These are phyloP conservation scores for Ostrea edulis DNA, from an alignment of 1,140 invertebrate species.

Conservation along the genomic window DNA sequence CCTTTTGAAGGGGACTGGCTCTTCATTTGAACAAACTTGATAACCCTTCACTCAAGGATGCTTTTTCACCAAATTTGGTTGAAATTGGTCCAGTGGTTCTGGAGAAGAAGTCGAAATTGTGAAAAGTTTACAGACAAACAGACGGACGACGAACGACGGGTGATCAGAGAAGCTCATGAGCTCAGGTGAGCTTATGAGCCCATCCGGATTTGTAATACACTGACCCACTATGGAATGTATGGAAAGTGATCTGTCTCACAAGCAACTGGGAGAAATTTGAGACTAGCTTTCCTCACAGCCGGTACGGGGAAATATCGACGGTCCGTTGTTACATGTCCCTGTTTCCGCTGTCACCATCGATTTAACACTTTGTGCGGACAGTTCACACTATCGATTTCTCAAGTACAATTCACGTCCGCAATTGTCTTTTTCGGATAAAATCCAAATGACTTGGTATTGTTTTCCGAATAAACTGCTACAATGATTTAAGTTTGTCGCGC, in stretches of 20 bases:
- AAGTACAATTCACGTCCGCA: background rate
- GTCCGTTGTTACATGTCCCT: background rate
- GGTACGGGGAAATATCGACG: background rate
- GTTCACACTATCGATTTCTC: conserved; percentile 13
- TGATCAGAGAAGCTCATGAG: too few relatives aligned
- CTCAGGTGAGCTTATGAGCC: too few relatives aligned
- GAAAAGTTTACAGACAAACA: too few relatives aligned
- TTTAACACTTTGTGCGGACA: background rate
- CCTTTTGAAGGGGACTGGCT: too few relatives aligned
- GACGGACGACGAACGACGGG: too few relatives aligned
- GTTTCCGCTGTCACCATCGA: background rate
- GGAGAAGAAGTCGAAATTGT: too few relatives aligned
- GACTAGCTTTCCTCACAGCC: background rate
- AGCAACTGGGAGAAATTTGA: background rate
- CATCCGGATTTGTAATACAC: too few relatives aligned
- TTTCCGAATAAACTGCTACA: background rate
- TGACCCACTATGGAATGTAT: too few relatives aligned
- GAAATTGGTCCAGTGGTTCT: too few relatives aligned
- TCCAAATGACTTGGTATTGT: conserved; percentile 23
- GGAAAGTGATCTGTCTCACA: background rate
- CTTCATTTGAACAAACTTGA: too few relatives aligned
- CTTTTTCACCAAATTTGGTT: too few relatives aligned
- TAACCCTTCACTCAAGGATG: too few relatives aligned
- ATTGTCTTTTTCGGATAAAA: conserved; percentile 13
- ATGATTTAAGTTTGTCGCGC: background rate